A percentile compares a stretch with the other conserved stretches of the same genome.
phyloP scores from a whole-genome alignment of 2,797 vertebrate species.

The Acanthurus tractus region DNA sequence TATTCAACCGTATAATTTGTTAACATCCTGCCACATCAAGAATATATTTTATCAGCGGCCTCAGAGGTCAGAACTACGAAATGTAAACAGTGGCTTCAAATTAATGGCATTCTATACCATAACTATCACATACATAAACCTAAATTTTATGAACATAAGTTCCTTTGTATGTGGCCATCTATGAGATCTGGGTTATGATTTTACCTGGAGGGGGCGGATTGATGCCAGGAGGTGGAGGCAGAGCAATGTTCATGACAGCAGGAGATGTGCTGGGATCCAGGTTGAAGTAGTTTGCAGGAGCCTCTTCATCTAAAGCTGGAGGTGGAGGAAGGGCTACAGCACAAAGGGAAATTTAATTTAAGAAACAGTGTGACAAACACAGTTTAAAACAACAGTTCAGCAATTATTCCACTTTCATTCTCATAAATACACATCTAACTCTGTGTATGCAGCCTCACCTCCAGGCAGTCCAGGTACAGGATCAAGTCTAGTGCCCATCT shows the following conservation, averaged over 20 bases:
- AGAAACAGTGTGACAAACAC: background rate
- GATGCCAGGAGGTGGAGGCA: slow-evolving; percentile 96
- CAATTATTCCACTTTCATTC: background rate
- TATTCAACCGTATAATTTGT: background rate
- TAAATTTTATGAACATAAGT: no score
- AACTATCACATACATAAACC: background rate
- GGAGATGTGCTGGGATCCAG: slow-evolving; percentile 92
- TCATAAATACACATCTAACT: background rate
- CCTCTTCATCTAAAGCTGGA: slow-evolving; percentile 92
- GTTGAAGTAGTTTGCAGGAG: slow-evolving; percentile 98
- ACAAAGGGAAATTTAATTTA: slow-evolving; percentile 19
- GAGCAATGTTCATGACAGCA: slow-evolving; percentile 92
- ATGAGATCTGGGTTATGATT: background rate
- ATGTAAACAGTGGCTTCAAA: background rate
- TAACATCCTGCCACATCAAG: background rate
- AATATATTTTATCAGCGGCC: background rate
- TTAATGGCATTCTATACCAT: background rate
- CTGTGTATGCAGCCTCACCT: slow-evolving; percentile 83
- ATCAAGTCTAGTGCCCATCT: slow-evolving; percentile 95
- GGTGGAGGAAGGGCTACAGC: slow-evolving; percentile 93
- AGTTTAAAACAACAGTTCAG: no score
- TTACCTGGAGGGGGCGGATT: slow-evolving; percentile 94
- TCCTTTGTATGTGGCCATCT: background rate
- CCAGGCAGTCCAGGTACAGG: slow-evolving; percentile 97
- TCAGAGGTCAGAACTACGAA: background rate